phyloP scores from a whole-genome alignment of 2,888 invertebrate genomes.

The Carpatolechia fugitivella region DNA sequence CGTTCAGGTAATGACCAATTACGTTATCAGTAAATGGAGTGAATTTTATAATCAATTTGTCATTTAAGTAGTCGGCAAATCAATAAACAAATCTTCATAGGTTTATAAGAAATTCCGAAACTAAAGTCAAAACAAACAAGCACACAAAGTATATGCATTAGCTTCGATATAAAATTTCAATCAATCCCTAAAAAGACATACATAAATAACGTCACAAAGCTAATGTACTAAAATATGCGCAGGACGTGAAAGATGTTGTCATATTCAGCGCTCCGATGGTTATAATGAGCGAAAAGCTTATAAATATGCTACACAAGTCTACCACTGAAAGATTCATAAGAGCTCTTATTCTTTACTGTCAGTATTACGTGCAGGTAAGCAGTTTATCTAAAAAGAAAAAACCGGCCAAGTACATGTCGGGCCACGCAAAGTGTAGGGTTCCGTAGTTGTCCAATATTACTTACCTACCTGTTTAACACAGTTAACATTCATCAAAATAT shows the following conservation, averaged over 20 bases:
- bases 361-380: constrained; percentile 80
- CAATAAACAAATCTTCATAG: no score
- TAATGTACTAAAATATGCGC: constrained; percentile 17
- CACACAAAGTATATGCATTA: neutral
- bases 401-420: no score
- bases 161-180: no score
- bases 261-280: constrained; percentile 74
- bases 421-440: no score
- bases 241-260: constrained; percentile 75
- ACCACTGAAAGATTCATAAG: constrained; percentile 81
- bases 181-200: no score
- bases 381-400: neutral
- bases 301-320: constrained; percentile 79
- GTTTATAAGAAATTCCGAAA: no score
- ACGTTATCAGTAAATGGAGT: no score
- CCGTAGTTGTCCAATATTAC: neutral
- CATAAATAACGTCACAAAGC: neutral
- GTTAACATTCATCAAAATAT: no score
- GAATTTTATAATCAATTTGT: no score
- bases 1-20: constrained; percentile 63
- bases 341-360: constrained; percentile 81
- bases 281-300: constrained; percentile 77
- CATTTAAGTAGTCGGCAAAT: no score
- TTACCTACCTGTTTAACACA: no score
- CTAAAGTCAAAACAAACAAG: neutral